Evolutionary conservation across 2,888 invertebrate genomes (phyloP), one percentile per base, ranked within the genome.

Genomic region (Clivina fossor): DNA sequence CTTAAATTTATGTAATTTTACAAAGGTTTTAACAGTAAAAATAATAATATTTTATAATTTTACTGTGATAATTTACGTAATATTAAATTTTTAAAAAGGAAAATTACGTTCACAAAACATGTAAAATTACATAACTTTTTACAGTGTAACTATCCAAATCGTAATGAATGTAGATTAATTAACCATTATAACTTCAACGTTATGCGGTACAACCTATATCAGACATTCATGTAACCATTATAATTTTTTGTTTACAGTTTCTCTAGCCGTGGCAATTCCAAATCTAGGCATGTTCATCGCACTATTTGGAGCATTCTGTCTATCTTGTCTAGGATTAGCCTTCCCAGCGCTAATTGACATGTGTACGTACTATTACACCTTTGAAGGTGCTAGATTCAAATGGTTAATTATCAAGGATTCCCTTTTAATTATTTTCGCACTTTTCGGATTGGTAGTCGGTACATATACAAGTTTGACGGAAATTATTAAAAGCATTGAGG

Each of bases 301-400:
- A 0, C 75, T 90, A 35, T 86, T 90, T 66, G 95, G 95, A n/a
- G 93, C 95, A 0, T 78, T 95, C 2, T 92, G 93, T 61, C 78
- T 93, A 38, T 92, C 94, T 0, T 90, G 89, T 0, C 78, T 95
- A 54, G 94, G 95, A 0, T 78, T 96, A 40, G 90, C 92, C 1
- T 90, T 95, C 71, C 95, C 95, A 7, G 93, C 95, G 0, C 76
- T 93, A 59, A 89, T 96, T 63, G 89, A 95, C 68, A 82, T 87
- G 61, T 85, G 88, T 70, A 86, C 89, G 0, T 86, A 86, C 70
- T 93, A 91, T 90, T 81, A 85, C 65, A 76, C 80, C 51, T 79
- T 78, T 4, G 76, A 77, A 1, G 79, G 81, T 9, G 68, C 76
- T 0, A 77, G 78, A 54, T 69, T 67, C 58, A 69, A 71, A 26